Evolutionary conservation across 2,797 vertebrate species (phyloP).

Genomic region (Microctenopoma steveboyesi): DNA sequence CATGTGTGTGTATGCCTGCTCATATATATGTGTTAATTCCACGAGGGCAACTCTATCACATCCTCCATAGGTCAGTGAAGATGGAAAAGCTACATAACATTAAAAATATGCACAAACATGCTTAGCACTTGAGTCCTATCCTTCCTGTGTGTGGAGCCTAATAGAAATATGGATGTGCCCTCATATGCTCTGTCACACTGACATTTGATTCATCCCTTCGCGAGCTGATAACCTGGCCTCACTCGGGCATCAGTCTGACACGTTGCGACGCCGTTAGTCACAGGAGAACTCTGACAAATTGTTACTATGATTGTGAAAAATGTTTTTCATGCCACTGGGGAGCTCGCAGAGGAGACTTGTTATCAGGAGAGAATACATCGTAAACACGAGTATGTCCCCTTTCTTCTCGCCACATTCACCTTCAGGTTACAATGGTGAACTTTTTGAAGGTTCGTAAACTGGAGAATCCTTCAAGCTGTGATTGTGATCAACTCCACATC

Average conservation of each 20-base stretch:
- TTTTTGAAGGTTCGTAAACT: conserved; percentile 14
- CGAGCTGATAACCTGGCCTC: conserved; percentile 22
- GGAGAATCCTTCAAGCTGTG: conserved; percentile 39
- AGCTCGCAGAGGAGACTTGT: conserved; percentile 1
- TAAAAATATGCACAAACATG: conserved; percentile 77
- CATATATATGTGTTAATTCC: conserved; percentile 12
- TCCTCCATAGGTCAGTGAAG: conserved; percentile 55
- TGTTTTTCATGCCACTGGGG: conserved; percentile 10
- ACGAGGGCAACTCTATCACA: conserved; percentile 27
- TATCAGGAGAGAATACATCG: conserved; percentile 8
- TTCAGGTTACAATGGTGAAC: conserved; percentile 24
- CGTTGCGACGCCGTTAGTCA: conserved; percentile 25
- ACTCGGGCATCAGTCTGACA: conserved; percentile 19
- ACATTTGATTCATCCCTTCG: conserved; percentile 58
- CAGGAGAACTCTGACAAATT: conserved; percentile 30
- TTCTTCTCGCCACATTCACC: conserved; percentile 18
- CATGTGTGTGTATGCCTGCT: not conserved
- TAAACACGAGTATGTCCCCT: conserved; percentile 14
- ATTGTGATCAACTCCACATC: conserved; percentile 42
- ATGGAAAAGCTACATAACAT: conserved; percentile 51
- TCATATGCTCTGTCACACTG: conserved; percentile 39
- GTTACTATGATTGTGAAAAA: conserved; percentile 22
- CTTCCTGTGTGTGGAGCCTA: conserved; percentile 35
- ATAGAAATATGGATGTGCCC: conserved; percentile 68
- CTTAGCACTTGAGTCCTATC: conserved; percentile 43